phyloP scores from a whole-genome alignment of 2,113 vertebrate species.

The Muscicapa adusta region DNA sequence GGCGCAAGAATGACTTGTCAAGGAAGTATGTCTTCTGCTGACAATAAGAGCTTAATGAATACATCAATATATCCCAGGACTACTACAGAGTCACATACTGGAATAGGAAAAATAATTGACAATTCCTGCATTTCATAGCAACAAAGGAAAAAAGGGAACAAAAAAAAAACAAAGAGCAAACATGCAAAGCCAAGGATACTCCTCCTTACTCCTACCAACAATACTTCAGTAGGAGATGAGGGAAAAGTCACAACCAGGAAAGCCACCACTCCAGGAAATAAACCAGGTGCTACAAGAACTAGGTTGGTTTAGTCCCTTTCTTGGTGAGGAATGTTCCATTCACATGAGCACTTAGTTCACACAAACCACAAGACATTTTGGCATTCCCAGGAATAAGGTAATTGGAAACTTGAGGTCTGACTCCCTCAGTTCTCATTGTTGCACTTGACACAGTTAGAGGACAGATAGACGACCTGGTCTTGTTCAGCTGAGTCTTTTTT shows the following conservation, averaged over 20 bases:
- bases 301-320: neutral
- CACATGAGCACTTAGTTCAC: neutral
- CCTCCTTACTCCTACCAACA: neutral
- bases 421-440: neutral
- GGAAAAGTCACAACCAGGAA: neutral
- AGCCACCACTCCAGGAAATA: neutral
- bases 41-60: neutral
- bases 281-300: neutral
- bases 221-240: neutral
- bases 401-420: neutral
- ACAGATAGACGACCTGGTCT: neutral
- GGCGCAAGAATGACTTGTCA: neutral
- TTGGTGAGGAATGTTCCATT: neutral
- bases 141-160: neutral
- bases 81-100: neutral
- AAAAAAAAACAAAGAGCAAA: neutral
- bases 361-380: accelerated
- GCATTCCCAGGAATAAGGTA: neutral
- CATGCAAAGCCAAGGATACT: neutral
- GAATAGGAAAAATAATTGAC: neutral
- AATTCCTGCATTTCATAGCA: neutral
- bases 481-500: neutral
- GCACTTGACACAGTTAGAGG: neutral
- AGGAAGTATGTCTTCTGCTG: neutral
- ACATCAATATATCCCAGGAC: neutral